Conservation (phyloP, 2,113 vertebrate genomes). For the Saiga tatarica region DNA sequence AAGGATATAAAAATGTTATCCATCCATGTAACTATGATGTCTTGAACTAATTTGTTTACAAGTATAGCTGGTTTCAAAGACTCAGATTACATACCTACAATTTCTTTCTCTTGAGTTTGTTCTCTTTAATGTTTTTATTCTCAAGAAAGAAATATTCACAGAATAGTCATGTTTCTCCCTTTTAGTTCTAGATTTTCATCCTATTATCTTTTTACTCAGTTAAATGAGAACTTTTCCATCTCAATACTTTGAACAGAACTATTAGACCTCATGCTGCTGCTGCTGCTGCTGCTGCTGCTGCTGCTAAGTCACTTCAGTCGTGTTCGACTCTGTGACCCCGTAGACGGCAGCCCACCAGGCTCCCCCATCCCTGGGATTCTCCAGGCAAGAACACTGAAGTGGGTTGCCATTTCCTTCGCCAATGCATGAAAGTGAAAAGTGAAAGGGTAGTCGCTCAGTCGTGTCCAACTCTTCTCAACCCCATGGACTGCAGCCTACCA, state of each 20-base stretch:
- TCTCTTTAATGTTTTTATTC: neutral
- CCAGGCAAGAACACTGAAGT: too few relatives aligned
- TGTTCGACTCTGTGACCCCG: too few relatives aligned
- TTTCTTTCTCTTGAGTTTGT: neutral
- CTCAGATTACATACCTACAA: neutral
- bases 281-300: too few relatives aligned
- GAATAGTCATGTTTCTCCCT: neutral
- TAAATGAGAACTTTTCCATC: neutral
- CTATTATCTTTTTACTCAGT: neutral
- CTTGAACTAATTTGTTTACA: neutral
- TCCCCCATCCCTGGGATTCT: too few relatives aligned
- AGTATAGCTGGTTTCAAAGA: neutral
- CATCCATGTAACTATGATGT: neutral
- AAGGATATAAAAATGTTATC: neutral
- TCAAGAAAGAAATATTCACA: neutral
- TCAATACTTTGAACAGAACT: neutral
- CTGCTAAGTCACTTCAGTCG: too few relatives aligned
- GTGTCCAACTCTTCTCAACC: fast-evolving
- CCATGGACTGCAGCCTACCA: too few relatives aligned
- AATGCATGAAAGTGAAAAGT: too few relatives aligned
- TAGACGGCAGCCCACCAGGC: too few relatives aligned
- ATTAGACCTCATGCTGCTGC: neutral
- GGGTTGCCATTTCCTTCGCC: too few relatives aligned
- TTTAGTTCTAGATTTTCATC: neutral
- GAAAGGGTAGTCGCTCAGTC: too few relatives aligned